A percentile compares a stretch with the other conserved stretches of the same genome.
Evolutionary conservation across 1,140 invertebrate species (phyloP).

Genomic region (Medauroidea extradentata): DNA sequence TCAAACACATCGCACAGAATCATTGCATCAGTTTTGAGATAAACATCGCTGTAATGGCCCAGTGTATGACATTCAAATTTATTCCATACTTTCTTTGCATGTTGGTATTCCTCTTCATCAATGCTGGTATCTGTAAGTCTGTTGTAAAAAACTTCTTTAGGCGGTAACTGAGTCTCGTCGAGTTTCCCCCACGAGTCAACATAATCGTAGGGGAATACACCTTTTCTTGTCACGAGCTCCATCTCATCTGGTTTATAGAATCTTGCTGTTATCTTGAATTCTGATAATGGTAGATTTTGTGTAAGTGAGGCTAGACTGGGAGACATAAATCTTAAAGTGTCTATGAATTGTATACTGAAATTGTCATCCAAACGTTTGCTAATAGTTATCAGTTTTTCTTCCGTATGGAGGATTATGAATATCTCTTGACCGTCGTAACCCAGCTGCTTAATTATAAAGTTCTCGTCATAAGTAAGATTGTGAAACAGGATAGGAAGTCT

Average conservation of each 20-base stretch:
- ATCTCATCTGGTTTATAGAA: constrained; percentile 11
- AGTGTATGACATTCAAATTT: constrained; percentile 39
- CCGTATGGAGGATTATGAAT: background rate
- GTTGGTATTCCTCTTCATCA: constrained; percentile 37
- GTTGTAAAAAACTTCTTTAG: constrained; percentile 37
- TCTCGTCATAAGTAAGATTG: background rate
- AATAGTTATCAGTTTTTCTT: background rate
- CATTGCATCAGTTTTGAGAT: constrained; percentile 45
- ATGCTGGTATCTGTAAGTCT: constrained; percentile 31
- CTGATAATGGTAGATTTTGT: constrained; percentile 10
- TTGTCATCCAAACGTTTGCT: background rate
- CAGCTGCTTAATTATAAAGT: background rate
- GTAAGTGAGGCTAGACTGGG: constrained; percentile 25
- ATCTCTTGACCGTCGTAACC: background rate
- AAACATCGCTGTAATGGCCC: constrained; percentile 42
- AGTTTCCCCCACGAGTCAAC: constrained; percentile 30
- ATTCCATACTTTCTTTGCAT: constrained; percentile 42
- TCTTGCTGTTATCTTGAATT: background rate
- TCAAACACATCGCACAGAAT: constrained; percentile 41
- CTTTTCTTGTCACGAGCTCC: constrained; percentile 26
- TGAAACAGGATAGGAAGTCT: background rate
- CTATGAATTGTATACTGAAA: constrained; percentile 28
- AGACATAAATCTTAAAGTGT: constrained; percentile 32
- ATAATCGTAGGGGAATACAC: constrained; percentile 35
- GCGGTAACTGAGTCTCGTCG: constrained; percentile 33